Conservation (phyloP, 2,113 vertebrate species). For the Odocoileus virginianus region DNA sequence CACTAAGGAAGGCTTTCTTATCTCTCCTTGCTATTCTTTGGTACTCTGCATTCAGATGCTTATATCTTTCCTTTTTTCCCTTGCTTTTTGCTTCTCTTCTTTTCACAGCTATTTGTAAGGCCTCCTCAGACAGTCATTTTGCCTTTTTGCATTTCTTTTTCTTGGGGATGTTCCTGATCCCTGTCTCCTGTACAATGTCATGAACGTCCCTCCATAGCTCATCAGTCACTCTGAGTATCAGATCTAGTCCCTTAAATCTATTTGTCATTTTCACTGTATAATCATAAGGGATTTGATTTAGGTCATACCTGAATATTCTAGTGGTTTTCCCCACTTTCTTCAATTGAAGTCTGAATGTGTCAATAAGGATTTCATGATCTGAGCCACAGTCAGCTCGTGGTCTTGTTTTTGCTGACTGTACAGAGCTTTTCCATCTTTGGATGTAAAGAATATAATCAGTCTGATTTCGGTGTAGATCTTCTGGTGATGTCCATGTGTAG, state of each 20-base stretch:
- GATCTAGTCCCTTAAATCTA: not conserved
- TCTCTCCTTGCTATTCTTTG: too few species aligned
- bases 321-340: not conserved
- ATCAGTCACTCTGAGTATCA: not conserved
- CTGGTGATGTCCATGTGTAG: not conserved
- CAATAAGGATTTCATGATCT: not conserved
- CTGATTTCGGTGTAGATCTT: not conserved
- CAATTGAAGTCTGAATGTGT: not conserved
- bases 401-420: not conserved
- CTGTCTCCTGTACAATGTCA: not conserved
- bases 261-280: not conserved
- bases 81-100: too few species aligned
- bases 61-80: too few species aligned
- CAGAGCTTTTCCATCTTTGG: not conserved
- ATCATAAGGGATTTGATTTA: not conserved
- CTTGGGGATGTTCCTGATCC: not conserved
- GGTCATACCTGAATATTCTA: not conserved
- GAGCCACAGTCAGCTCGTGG: accelerated
- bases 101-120: too few species aligned
- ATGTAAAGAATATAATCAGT: not conserved
- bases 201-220: not conserved
- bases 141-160: too few species aligned
- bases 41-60: too few species aligned
- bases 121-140: too few species aligned
- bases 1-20: too few species aligned